Evolutionary conservation across 2,113 vertebrate species (phyloP).

Genomic region (Cettia cetti): DNA sequence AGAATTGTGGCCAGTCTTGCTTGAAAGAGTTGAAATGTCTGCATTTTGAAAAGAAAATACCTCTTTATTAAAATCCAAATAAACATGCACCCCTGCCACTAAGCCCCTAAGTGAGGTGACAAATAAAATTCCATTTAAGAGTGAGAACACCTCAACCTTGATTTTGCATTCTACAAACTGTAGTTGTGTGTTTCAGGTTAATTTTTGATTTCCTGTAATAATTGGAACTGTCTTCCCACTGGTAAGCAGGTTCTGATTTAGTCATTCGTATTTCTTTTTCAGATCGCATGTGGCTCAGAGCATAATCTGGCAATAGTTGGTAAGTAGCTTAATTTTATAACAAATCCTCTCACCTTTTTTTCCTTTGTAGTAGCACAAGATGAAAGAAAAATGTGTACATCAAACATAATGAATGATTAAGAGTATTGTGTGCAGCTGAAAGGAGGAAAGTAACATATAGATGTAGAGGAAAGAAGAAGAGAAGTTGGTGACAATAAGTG

Average conservation of each 20-base stretch:
- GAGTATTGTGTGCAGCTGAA: background rate
- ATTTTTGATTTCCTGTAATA: slow-evolving; percentile 18
- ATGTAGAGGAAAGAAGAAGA: background rate
- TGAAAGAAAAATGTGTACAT: background rate
- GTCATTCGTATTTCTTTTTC: slow-evolving; percentile 52
- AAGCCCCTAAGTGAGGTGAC: background rate
- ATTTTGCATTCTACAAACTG: background rate
- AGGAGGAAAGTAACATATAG: background rate
- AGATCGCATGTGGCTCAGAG: slow-evolving; percentile 94
- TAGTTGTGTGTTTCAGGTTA: slow-evolving; percentile 19
- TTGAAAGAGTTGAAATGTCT: background rate
- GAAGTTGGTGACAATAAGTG: background rate
- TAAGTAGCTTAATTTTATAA: slow-evolving; percentile 74
- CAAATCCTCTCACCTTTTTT: background rate
- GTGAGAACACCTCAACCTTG: background rate
- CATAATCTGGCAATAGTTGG: slow-evolving; percentile 91
- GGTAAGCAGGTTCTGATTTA: background rate
- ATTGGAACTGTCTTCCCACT: background rate
- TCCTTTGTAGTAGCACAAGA: background rate
- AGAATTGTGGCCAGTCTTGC: background rate
- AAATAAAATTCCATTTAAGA: background rate
- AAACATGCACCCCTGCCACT: too few species aligned
- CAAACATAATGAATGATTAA: background rate
- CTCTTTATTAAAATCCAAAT: background rate
- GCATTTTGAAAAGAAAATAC: background rate